These are phyloP conservation scores for Nematostella vectensis DNA, from an alignment of 92 coral and sea anemone genomes.

Conservation along the genomic window DNA sequence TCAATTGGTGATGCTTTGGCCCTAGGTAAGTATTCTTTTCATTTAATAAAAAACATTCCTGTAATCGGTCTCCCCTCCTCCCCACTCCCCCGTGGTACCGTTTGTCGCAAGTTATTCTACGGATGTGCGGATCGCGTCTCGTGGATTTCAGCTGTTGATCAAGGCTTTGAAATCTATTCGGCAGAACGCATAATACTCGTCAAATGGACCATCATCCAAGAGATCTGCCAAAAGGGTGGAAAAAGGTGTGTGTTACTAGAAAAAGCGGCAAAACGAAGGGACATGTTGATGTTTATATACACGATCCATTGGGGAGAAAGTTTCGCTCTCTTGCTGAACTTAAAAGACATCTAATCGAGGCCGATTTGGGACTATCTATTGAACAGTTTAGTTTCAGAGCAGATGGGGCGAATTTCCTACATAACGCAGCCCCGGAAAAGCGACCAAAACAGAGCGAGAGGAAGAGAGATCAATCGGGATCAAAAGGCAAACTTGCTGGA, in stretches of 20 bases:
- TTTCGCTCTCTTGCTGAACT: constrained; percentile 59
- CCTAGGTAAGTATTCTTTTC: too few species aligned
- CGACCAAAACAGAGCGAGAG: neutral
- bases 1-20: too few species aligned
- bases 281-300: constrained; percentile 42
- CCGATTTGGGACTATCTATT: neutral
- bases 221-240: constrained; percentile 34
- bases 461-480: neutral
- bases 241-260: constrained; percentile 34
- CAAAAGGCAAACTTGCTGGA: too few species aligned
- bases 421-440: neutral
- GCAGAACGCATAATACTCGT: too few species aligned
- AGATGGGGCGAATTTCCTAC: neutral
- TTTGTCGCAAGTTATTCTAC: too few species aligned
- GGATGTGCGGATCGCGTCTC: too few species aligned
- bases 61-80: too few species aligned
- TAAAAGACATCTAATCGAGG: constrained; percentile 19
- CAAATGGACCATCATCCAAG: too few species aligned
- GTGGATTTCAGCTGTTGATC: too few species aligned
- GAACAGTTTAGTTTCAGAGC: neutral
- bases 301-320: constrained; percentile 48
- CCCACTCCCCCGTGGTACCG: too few species aligned
- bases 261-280: constrained; percentile 61
- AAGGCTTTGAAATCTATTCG: too few species aligned
- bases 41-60: too few species aligned